phyloP scores from a whole-genome alignment of 2,113 vertebrate genomes.

The Tiliqua scincoides region DNA sequence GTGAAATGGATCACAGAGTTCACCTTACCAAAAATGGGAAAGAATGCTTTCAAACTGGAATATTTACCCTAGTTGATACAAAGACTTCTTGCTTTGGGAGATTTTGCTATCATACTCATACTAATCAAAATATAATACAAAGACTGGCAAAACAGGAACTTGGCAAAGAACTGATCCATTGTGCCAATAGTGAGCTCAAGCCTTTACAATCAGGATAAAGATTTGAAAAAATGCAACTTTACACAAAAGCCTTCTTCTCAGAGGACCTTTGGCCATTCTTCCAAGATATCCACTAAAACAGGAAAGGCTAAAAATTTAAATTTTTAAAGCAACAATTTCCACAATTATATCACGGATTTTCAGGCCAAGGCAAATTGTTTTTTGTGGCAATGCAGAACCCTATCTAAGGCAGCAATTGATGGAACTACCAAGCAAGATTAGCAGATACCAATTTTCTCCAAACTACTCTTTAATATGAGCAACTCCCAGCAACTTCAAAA shows the following conservation, averaged over 20 bases:
- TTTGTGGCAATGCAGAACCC: background rate
- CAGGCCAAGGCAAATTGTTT: background rate
- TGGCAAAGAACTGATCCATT: background rate
- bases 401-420: background rate
- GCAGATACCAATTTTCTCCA: background rate
- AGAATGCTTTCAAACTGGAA: background rate
- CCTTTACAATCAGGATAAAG: background rate
- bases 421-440: background rate
- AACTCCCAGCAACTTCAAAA: background rate
- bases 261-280: background rate
- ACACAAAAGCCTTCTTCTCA: background rate
- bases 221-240: background rate
- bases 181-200: background rate
- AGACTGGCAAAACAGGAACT: background rate
- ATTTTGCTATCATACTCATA: background rate
- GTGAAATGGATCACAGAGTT: background rate
- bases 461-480: background rate
- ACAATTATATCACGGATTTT: background rate
- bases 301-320: background rate
- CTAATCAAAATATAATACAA: too few species aligned
- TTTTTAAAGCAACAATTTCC: background rate
- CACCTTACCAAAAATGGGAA: background rate
- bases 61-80: background rate
- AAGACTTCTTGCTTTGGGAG: background rate
- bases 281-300: background rate